Percentiles rank a stretch among this genome's conserved stretches.
Conservation (phyloP, 2,113 vertebrate species). For the Ophiodon elongatus region DNA sequence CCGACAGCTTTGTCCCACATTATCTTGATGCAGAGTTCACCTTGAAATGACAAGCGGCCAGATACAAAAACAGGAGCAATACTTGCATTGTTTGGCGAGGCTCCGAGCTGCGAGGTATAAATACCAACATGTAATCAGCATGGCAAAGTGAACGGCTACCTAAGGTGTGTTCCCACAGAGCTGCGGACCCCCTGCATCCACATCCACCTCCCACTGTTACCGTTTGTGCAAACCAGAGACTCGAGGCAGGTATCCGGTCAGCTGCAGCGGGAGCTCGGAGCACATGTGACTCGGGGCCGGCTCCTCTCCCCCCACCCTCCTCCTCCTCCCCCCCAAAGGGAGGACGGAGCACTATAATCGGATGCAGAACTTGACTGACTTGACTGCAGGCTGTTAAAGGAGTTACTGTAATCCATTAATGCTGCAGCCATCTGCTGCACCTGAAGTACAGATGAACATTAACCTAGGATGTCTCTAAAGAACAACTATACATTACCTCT, state of each 20-base stretch:
- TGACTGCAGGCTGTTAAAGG: slow-evolving; percentile 70
- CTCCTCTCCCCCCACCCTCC: slow-evolving; percentile 43
- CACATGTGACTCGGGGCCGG: slow-evolving; percentile 66
- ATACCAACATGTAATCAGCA: slow-evolving; percentile 83
- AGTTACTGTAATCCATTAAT: slow-evolving; percentile 82
- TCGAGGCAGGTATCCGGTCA: slow-evolving; percentile 46
- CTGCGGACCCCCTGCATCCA: slow-evolving; percentile 46
- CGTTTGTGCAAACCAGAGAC: slow-evolving; percentile 16
- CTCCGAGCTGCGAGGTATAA: slow-evolving; percentile 79
- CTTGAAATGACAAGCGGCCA: slow-evolving; percentile 56
- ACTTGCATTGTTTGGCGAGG: slow-evolving; percentile 81
- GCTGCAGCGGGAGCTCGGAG: slow-evolving; percentile 59
- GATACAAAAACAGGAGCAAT: slow-evolving; percentile 53
- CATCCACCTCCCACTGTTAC: slow-evolving; percentile 45
- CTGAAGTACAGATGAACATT: slow-evolving; percentile 26
- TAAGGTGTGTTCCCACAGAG: slow-evolving; percentile 49
- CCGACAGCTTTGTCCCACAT: neutral
- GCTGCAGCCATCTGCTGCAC: slow-evolving; percentile 71
- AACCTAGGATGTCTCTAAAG: slow-evolving; percentile 8
- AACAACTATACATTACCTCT: slow-evolving; percentile 16
- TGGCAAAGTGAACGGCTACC: slow-evolving; percentile 63
- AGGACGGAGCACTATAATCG: slow-evolving; percentile 62
- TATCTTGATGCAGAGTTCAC: slow-evolving; percentile 50
- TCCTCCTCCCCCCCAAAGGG: slow-evolving; percentile 31
- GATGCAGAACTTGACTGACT: slow-evolving; percentile 62